Conservation (phyloP, 2,113 vertebrate genomes). For the Castor canadensis region DNA sequence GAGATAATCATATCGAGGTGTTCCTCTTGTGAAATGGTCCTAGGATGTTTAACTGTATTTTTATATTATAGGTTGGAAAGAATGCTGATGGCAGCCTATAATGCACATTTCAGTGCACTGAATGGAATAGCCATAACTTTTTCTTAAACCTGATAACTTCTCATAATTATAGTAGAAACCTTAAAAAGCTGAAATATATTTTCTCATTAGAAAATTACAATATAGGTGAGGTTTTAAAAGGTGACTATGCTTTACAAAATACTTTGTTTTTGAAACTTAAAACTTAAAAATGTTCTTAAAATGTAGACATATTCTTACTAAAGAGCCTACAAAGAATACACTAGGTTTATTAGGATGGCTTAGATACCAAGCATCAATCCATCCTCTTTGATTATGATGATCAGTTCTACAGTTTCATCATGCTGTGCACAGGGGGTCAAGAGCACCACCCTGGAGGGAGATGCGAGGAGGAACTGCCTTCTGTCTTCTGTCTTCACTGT, state of each 20-base stretch:
- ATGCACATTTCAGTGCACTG: background rate
- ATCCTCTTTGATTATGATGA: too few species aligned
- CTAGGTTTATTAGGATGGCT: too few species aligned
- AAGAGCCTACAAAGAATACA: too few species aligned
- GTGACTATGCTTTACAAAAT: background rate
- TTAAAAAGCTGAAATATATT: background rate
- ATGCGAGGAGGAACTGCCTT: background rate
- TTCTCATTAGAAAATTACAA: constrained; percentile 22
- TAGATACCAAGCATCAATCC: too few species aligned
- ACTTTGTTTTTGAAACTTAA: background rate
- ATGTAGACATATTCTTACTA: too few species aligned
- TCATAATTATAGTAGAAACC: background rate
- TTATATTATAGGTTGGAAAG: too few species aligned
- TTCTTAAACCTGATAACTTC: background rate
- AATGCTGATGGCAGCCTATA: background rate
- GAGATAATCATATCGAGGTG: background rate
- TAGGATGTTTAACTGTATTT: background rate
- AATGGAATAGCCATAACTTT: background rate
- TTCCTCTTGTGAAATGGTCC: background rate
- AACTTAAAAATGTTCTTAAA: background rate
- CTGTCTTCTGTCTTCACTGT: too few species aligned
- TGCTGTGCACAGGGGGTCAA: too few species aligned
- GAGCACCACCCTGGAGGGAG: background rate
- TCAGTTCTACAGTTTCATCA: too few species aligned
- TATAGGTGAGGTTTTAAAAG: background rate